These are phyloP conservation scores for Apodemus agrarius DNA, from an alignment of 2,797 vertebrate genomes.

Conservation along the genomic window DNA sequence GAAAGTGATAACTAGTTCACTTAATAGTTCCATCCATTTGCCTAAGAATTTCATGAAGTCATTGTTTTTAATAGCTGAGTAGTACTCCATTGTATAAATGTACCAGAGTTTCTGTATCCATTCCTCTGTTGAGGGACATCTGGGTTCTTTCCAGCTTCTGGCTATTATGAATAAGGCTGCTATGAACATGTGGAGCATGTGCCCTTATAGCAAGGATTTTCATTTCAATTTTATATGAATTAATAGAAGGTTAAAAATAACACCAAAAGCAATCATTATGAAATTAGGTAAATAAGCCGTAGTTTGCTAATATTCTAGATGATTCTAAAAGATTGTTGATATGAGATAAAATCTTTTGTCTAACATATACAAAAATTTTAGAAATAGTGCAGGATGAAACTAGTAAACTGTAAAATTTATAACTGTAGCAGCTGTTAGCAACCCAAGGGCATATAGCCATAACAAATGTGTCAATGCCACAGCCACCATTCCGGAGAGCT, in stretches of 20 bases:
- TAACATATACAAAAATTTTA: neutral
- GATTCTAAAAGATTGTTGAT: neutral
- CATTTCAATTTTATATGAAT: neutral
- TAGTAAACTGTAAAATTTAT: neutral
- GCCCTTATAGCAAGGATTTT: neutral
- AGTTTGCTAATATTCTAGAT: neutral
- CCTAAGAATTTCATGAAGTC: too few relatives aligned
- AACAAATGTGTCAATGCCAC: neutral
- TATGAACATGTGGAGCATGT: too few relatives aligned
- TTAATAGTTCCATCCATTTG: too few relatives aligned
- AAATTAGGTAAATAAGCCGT: neutral
- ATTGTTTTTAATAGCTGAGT: too few relatives aligned
- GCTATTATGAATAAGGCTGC: too few relatives aligned
- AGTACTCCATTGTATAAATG: too few relatives aligned
- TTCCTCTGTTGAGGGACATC: too few relatives aligned
- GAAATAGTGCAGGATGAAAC: neutral
- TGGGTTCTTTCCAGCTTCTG: too few relatives aligned
- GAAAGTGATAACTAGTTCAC: neutral
- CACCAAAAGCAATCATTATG: neutral
- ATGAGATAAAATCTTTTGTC: neutral
- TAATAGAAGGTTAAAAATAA: constrained; percentile 12
- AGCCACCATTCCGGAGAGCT: neutral
- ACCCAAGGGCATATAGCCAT: neutral
- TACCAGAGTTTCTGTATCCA: too few relatives aligned
- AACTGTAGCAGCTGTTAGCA: neutral